A percentile compares a stretch with the other conserved stretches of the same genome.
These are phyloP conservation scores for Bagarius yarrelli DNA, from an alignment of 2,113 vertebrate species.

Conservation along the genomic window DNA sequence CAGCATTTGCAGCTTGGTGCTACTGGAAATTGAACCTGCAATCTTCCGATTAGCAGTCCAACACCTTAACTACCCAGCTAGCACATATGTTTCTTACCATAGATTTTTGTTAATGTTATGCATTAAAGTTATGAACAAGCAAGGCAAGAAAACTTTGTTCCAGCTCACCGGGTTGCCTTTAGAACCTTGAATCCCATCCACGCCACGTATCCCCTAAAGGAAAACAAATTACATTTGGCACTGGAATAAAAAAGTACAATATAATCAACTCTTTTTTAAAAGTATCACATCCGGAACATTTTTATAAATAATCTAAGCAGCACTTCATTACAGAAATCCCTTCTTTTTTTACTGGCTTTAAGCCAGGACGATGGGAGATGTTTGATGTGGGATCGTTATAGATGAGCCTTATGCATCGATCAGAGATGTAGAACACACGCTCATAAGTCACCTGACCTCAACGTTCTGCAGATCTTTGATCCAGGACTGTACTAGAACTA, in stretches of 20 bases:
- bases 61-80: no score
- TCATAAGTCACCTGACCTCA: neutral
- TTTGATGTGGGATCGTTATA: slow-evolving; percentile 17
- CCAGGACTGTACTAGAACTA: no score
- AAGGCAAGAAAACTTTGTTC: no score
- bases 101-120: no score
- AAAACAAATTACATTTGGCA: neutral
- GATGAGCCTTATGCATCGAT: neutral
- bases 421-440: slow-evolving; percentile 8
- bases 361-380: neutral
- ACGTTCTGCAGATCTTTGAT: neutral
- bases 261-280: neutral
- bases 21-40: no score
- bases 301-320: slow-evolving; percentile 15
- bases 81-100: no score
- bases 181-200: slow-evolving; percentile 78
- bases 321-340: slow-evolving; percentile 31
- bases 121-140: no score
- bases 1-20: no score
- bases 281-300: neutral
- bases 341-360: neutral
- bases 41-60: no score
- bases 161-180: slow-evolving; percentile 83
- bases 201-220: slow-evolving; percentile 76
- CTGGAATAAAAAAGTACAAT: neutral